Evolutionary conservation across 2,888 invertebrate genomes (phyloP), one percentile per base, ranked within the genome.

Genomic region (Steinernema scapterisci): DNA sequence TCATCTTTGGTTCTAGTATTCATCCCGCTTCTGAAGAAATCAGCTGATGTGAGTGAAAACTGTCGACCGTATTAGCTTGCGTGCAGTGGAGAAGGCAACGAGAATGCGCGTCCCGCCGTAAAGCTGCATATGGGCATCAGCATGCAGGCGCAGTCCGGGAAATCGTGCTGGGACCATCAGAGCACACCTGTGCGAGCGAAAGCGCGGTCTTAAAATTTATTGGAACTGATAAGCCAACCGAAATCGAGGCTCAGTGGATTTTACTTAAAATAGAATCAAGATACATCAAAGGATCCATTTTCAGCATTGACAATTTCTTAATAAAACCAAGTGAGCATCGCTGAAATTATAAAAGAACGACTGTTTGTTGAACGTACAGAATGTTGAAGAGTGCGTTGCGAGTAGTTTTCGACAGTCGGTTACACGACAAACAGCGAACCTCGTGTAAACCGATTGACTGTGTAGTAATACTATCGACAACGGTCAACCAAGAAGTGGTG

Each of bases 81-180:
- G 9, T 38, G 38, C 38, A 38, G 38, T 9, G 38, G 38, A 3
- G 27, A 63, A 13, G 31, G 16, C 31, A 27, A 63, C 27, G 63
- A 63, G n/a, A 38, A 11, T 31, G 63, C 63, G 63, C 63, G 63
- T 63, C 63, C 63, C 63, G 63, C 63, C 63, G 63, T 63, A 63
- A 63, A 63, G 27, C 27, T n/a, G 3, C 48, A 48, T 48, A 48
- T 48, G 48, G 16, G 31, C 27, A 2, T 19, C 31, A 27, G 25
- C 63, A 63, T n/a, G 16, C 63, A 63, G n/a, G 16, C 27, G 38
- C 1, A 27, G n/a, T 63, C 63, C 31, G 63, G 63, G 63, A 27
- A 16, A 16, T 63, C 63, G 63, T 25, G 63, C 16, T 27, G 19
- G 31, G 63, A 63, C 63, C 63, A 63, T 27, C 9, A 25, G 27